Conservation (phyloP, 2,797 vertebrate species). For the Pogoniulus pusillus region DNA sequence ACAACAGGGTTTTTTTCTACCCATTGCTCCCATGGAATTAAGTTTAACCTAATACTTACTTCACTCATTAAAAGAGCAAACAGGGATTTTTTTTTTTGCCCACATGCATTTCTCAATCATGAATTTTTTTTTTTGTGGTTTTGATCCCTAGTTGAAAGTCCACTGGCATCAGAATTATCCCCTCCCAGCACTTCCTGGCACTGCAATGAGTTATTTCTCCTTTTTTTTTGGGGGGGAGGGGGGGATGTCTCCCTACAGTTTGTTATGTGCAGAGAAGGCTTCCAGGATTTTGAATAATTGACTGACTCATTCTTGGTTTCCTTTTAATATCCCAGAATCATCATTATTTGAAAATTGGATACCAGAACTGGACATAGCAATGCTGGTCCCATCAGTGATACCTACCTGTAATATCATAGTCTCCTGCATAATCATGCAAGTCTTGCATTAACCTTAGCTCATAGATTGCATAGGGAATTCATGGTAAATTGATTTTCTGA, state of each 20-base stretch:
- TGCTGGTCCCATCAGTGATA: neutral
- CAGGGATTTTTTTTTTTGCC: neutral
- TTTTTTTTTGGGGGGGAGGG: no score
- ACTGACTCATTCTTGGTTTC: neutral
- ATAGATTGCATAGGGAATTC: slow-evolving; percentile 38
- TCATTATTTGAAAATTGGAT: neutral
- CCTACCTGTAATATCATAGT: slow-evolving; percentile 19
- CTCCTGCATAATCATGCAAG: slow-evolving; percentile 47
- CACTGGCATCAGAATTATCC: neutral
- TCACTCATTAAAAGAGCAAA: neutral
- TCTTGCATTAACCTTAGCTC: slow-evolving; percentile 49
- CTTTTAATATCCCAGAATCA: neutral
- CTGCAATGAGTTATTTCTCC: neutral
- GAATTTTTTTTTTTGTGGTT: neutral
- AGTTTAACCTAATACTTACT: neutral
- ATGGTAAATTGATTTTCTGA: slow-evolving; percentile 67
- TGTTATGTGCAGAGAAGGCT: neutral
- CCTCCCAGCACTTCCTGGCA: neutral
- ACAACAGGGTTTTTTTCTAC: neutral
- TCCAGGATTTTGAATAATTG: neutral
- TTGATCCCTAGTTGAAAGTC: neutral
- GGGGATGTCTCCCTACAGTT: neutral
- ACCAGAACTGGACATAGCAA: neutral
- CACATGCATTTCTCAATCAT: neutral
- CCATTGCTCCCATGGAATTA: neutral